phyloP scores from a whole-genome alignment of 2,113 vertebrate genomes.

The Macrotis lagotis region DNA sequence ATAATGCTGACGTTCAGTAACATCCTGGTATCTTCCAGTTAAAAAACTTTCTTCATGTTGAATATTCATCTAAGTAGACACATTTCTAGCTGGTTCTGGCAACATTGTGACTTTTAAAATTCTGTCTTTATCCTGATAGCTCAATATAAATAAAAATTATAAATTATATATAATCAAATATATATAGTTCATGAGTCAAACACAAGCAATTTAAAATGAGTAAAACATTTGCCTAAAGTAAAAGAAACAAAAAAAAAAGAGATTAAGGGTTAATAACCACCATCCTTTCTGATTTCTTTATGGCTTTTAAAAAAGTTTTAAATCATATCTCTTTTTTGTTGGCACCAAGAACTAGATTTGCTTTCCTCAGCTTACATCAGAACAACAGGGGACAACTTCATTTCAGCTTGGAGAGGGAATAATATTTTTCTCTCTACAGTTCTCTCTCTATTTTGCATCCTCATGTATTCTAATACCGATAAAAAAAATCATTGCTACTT shows the following conservation, averaged over 20 bases:
- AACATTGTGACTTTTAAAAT: background rate
- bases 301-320: background rate
- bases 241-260: background rate
- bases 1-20: background rate
- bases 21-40: too few relatives aligned
- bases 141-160: background rate
- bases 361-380: background rate
- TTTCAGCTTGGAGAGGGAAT: background rate
- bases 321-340: background rate
- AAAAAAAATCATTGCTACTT: background rate
- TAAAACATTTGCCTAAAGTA: background rate
- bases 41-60: background rate
- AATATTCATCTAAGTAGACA: background rate
- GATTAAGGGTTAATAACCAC: background rate
- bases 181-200: background rate
- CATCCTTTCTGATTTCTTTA: background rate
- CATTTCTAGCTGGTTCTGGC: background rate
- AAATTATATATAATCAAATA: background rate
- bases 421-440: background rate
- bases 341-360: background rate
- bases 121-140: background rate
- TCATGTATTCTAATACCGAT: background rate
- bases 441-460: too few relatives aligned
- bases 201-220: too few relatives aligned
- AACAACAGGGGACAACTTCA: background rate